Base-by-base conservation (phyloP, 2,797 vertebrate genomes). In the Hozukius guyotensis region DNA sequence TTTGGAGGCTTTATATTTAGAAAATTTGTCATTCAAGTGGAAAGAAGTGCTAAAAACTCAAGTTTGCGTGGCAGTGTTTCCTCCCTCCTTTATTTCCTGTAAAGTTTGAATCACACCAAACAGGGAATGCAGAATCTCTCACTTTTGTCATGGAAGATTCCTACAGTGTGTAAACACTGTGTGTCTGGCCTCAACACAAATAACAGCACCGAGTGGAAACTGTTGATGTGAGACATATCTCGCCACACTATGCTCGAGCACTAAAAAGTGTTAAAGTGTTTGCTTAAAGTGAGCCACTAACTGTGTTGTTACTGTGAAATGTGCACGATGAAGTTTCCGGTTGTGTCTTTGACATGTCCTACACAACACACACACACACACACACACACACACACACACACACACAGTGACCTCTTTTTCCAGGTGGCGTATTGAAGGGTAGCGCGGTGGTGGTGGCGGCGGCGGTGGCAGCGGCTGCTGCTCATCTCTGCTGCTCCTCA, bases 401-500 rank as follows among this genome's bases (percentile, higher is more conserved):
- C 2, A 24, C 2, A 14, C 1, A 11, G 18, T 70, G 12, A 89
- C 91, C 86, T 93, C 87, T 80, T 89, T 52, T 24, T 89, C 85
- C 46, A 81, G 60, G 73, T 88, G 91, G 60, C 55, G 89, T 16
- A 77, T 55, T 52, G 94, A 84, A 10, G 91, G 80, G 71, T 59
- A 69, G 5, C 29, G 73, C 0, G 69, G 84, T 2, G 84, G 87
- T 5, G 81, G 72, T 0, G 76, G 80, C 3, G 77, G 78, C 0
- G 72, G 82, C 2, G 81, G 80, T 2, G 53, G 83, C 0, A 1
- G 76, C 4, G 32, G 74, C 42, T 74, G 82, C 80, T 85, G 77
- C 65, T 93, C 93, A 20, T 94, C 88, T 72, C 85, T 86, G 68
- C 88, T 91, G 77, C 46, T 93, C 69, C 78, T 93, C 82, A 91